A percentile compares a stretch with the other conserved stretches of the same genome.
phyloP scores from a whole-genome alignment of 2,888 invertebrate species.

The Drosophila gaucha region DNA sequence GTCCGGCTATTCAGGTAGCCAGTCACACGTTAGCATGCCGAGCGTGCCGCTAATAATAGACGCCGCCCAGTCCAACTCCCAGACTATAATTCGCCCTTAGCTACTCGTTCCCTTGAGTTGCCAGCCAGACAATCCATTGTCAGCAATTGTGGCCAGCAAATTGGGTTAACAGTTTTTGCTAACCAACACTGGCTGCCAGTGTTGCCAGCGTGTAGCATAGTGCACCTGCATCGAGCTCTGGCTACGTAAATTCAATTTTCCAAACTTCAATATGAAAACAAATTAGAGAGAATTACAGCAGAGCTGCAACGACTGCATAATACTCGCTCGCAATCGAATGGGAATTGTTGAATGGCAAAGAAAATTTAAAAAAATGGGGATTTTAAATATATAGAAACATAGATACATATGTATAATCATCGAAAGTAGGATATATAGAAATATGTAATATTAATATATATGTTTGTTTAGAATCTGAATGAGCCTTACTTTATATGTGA shows the following conservation, averaged over 20 bases:
- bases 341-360: no score
- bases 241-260: conserved; percentile 18
- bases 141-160: conserved; percentile 41
- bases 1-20: no score
- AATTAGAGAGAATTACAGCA: not conserved
- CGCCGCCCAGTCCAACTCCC: conserved; percentile 10
- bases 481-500: no score
- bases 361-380: no score
- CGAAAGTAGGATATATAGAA: no score
- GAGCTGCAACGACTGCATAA: not conserved
- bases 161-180: conserved; percentile 24
- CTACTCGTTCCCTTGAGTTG: not conserved
- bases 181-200: conserved; percentile 12
- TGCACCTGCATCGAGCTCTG: conserved; percentile 10
- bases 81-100: conserved; percentile 9
- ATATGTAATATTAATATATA: no score
- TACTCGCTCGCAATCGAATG: not conserved
- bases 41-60: conserved; percentile 78
- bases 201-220: not conserved
- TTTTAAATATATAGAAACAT: no score
- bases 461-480: no score
- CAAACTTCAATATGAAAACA: conserved; percentile 3
- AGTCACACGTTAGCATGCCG: conserved; percentile 58
- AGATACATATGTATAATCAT: no score
- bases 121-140: conserved; percentile 32